Evolutionary conservation across 2,797 vertebrate species (phyloP).

Genomic region (Fringilla coelebs): DNA sequence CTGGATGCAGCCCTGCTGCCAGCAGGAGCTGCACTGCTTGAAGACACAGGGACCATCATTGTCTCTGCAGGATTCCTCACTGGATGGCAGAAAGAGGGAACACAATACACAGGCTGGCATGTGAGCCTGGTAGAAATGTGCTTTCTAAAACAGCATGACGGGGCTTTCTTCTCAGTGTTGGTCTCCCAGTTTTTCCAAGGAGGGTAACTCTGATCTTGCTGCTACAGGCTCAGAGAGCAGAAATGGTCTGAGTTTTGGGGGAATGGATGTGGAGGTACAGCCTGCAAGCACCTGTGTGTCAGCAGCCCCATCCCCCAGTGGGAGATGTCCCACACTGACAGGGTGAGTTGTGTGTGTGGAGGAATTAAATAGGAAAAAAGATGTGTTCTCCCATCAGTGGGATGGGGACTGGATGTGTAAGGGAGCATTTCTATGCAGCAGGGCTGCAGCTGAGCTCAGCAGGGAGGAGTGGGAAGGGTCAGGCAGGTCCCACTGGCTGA

Average conservation of each 20-base stretch:
- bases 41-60: background rate
- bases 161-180: background rate
- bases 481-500: background rate
- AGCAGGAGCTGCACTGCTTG: background rate
- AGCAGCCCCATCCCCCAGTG: background rate
- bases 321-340: accelerated
- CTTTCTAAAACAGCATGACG: background rate
- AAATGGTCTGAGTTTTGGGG: background rate
- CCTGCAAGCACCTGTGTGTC: background rate
- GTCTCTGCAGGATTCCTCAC: background rate
- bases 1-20: background rate
- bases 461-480: background rate
- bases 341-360: background rate
- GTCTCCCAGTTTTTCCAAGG: background rate
- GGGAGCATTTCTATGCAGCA: background rate
- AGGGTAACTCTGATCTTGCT: background rate
- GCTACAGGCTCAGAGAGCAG: background rate
- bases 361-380: background rate
- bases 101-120: background rate
- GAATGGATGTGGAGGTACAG: background rate
- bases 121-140: background rate
- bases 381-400: background rate
- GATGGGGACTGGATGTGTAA: background rate
- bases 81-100: background rate
- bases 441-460: background rate